A percentile compares a stretch with the other conserved stretches of the same genome.
Evolutionary conservation across 1,140 invertebrate genomes (phyloP).

Genomic region (Eurytemora carolleeae): DNA sequence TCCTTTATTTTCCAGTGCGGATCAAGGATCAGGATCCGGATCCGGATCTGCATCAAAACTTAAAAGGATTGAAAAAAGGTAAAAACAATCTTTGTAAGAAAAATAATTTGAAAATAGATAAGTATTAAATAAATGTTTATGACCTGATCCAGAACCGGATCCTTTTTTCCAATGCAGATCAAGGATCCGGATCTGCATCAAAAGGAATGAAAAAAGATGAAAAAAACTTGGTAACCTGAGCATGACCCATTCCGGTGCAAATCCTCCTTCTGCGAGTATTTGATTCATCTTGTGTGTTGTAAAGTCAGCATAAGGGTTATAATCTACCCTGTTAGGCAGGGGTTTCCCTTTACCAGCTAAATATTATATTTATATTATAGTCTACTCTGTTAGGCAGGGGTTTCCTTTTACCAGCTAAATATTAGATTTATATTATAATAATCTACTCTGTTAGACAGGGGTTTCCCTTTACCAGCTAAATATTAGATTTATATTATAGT

Average conservation of each 20-base stretch:
- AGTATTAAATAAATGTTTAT: too few relatives aligned
- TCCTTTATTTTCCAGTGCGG: too few relatives aligned
- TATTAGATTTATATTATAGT: background rate
- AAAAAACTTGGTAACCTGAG: too few relatives aligned
- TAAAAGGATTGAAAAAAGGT: too few relatives aligned
- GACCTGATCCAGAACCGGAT: too few relatives aligned
- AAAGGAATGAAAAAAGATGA: too few relatives aligned
- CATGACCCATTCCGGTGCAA: slow-evolving; percentile 12
- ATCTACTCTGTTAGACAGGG: background rate
- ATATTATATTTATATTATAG: background rate
- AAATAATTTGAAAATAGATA: too few relatives aligned
- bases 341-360: slow-evolving; percentile 4
- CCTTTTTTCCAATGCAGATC: too few relatives aligned
- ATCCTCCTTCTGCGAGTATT: slow-evolving; percentile 8
- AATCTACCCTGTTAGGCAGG: background rate
- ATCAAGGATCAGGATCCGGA: too few relatives aligned
- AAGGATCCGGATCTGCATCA: too few relatives aligned
- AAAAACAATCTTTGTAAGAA: too few relatives aligned
- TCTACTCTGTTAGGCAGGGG: background rate
- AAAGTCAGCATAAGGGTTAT: slow-evolving; percentile 4
- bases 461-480: slow-evolving; percentile 3
- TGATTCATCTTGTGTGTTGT: slow-evolving; percentile 10
- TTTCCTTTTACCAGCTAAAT: slow-evolving; percentile 1
- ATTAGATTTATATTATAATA: background rate
- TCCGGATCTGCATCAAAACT: too few relatives aligned